phyloP scores from a whole-genome alignment of 2,888 invertebrate genomes.

The Spodoptera littoralis region DNA sequence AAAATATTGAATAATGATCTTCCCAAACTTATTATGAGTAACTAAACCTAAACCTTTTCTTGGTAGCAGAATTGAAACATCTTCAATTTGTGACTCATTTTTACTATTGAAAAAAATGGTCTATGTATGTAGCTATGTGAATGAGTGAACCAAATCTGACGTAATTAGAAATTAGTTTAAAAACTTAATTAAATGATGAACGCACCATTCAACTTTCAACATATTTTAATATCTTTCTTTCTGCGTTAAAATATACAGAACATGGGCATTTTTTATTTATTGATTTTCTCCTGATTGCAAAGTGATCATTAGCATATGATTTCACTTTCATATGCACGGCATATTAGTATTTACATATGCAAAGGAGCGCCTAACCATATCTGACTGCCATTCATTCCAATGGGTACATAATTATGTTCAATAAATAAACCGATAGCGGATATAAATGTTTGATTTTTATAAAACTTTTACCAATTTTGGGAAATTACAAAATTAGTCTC shows the following conservation, averaged over 20 bases:
- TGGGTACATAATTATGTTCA: neutral
- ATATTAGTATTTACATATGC: constrained; percentile 42
- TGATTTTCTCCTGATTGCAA: constrained; percentile 38
- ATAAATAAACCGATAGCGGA: constrained; percentile 24
- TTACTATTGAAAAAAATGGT: too few relatives aligned
- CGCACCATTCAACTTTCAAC: too few relatives aligned
- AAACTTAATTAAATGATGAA: too few relatives aligned
- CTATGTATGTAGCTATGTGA: neutral
- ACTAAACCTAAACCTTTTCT: too few relatives aligned
- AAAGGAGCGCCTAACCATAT: constrained; percentile 32
- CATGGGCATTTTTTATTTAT: constrained; percentile 35
- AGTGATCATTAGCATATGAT: constrained; percentile 46
- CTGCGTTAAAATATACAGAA: constrained; percentile 15
- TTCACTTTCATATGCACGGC: constrained; percentile 53
- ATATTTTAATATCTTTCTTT: constrained; percentile 7
- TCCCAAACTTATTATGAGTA: too few relatives aligned
- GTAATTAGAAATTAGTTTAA: too few relatives aligned
- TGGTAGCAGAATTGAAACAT: too few relatives aligned
- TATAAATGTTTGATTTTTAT: neutral
- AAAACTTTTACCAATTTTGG: too few relatives aligned
- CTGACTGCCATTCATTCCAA: constrained; percentile 17
- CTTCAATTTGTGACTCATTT: too few relatives aligned
- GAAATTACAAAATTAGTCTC: too few relatives aligned
- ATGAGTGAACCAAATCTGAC: neutral
- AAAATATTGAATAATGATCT: too few relatives aligned